Conservation (phyloP, 2,797 vertebrate genomes). For the Dicrostonyx torquatus region DNA sequence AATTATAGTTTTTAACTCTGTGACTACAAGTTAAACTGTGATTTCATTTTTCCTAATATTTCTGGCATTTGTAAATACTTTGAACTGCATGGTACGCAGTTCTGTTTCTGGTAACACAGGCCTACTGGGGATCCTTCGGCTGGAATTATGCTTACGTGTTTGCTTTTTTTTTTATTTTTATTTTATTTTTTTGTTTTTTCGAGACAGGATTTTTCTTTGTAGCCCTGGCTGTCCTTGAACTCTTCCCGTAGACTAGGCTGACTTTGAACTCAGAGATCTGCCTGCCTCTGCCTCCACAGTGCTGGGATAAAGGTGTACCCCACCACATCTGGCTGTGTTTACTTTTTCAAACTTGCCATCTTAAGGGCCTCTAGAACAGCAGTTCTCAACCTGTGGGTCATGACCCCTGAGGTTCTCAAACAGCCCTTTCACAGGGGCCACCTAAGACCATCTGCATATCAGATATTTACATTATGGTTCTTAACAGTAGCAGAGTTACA, state of each 20-base stretch:
- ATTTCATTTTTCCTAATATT: neutral
- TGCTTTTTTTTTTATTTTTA: conserved; percentile 4
- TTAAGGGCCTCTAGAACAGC: neutral
- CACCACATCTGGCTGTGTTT: neutral
- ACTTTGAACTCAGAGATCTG: neutral
- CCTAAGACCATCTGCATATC: neutral
- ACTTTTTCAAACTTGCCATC: neutral
- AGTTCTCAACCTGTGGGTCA: neutral
- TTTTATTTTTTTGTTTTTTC: neutral
- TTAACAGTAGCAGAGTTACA: neutral
- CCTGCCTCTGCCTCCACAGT: neutral
- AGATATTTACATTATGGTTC: neutral
- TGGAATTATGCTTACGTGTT: neutral
- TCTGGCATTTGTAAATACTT: conserved; percentile 45
- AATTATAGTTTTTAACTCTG: conserved; percentile 42
- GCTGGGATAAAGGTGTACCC: neutral
- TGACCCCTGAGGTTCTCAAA: neutral
- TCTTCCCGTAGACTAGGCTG: neutral
- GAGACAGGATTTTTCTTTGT: neutral
- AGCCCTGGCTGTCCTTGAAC: neutral
- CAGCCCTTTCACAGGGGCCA: neutral
- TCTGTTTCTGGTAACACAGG: conserved; percentile 21
- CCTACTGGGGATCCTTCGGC: neutral
- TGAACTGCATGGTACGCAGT: neutral
- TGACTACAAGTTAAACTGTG: neutral